These are phyloP conservation scores for Heliornis fulica DNA, from an alignment of 2,113 vertebrate species.

Conservation along the genomic window DNA sequence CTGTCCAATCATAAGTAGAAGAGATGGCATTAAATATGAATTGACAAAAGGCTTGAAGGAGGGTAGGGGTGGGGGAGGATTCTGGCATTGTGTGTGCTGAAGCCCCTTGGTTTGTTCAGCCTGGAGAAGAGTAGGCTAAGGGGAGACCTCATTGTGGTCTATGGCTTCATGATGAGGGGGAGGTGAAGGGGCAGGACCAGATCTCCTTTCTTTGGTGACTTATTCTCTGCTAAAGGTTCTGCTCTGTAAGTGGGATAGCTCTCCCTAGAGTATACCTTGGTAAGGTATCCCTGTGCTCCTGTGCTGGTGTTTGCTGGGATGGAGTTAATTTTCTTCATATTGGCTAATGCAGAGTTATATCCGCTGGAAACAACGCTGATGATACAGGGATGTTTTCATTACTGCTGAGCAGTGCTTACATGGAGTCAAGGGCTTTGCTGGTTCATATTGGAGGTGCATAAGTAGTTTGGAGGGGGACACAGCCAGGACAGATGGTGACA, in stretches of 20 bases:
- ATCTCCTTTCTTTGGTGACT: not conserved
- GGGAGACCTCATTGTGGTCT: no score
- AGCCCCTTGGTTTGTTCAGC: no score
- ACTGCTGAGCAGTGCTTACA: not conserved
- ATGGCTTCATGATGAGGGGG: no score
- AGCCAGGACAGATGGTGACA: no score
- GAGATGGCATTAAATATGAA: not conserved
- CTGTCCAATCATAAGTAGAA: not conserved
- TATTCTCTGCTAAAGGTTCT: not conserved
- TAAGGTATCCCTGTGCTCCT: not conserved
- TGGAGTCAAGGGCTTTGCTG: no score
- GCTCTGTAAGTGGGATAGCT: not conserved
- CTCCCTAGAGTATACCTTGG: not conserved
- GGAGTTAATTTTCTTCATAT: not conserved
- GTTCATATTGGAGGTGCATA: not conserved
- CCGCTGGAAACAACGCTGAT: not conserved
- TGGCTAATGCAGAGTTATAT: no score
- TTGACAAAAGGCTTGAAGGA: not conserved
- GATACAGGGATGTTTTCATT: accelerated
- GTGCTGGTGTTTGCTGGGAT: not conserved
- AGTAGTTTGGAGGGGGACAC: not conserved
- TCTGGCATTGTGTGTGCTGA: accelerated
- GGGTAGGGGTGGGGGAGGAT: accelerated
- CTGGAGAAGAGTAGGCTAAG: no score
- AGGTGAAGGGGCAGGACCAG: no score